Percentiles rank a stretch among this genome's conserved stretches.
These are phyloP conservation scores for Momotus momota DNA, from an alignment of 2,797 vertebrate genomes.

Conservation along the genomic window DNA sequence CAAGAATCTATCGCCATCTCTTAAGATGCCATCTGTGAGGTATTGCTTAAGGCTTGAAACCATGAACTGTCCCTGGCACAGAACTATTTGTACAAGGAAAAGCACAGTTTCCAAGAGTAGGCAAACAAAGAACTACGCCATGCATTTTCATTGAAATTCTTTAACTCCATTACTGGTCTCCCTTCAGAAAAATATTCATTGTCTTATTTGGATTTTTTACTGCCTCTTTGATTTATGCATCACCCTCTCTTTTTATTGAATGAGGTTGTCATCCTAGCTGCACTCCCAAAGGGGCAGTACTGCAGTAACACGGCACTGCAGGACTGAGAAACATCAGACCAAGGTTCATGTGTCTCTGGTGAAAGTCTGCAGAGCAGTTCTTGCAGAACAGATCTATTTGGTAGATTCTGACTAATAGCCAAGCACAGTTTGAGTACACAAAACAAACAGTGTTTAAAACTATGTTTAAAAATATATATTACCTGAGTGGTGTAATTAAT, in stretches of 20 bases:
- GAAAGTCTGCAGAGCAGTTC: neutral
- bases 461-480: neutral
- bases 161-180: neutral
- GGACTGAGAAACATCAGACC: neutral
- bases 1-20: neutral
- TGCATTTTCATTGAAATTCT: neutral
- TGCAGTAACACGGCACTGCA: neutral
- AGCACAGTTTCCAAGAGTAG: neutral
- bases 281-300: neutral
- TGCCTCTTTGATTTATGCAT: neutral
- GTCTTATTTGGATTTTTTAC: neutral
- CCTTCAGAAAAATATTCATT: neutral
- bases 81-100: neutral
- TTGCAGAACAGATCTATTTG: neutral
- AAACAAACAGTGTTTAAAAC: neutral
- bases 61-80: neutral
- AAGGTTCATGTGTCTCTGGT: accelerated
- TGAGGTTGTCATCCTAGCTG: neutral
- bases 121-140: neutral
- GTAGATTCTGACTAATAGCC: neutral
- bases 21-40: neutral
- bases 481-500: neutral
- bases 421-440: neutral
- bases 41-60: neutral
- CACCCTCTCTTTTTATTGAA: neutral